Conservation (phyloP, 2,113 vertebrate species). For the Gadus chalcogrammus region DNA sequence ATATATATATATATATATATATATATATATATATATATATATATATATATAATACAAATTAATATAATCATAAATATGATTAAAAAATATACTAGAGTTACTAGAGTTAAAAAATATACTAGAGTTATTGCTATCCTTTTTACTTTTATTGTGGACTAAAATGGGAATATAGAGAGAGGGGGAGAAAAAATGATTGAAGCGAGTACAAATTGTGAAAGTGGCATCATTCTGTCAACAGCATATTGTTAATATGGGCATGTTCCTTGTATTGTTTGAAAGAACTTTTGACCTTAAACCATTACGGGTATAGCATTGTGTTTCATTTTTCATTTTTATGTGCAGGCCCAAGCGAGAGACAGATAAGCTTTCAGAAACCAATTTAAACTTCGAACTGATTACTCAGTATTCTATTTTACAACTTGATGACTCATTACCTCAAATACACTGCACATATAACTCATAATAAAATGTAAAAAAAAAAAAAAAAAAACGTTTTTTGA, state of each 20-base stretch:
- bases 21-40: not conserved
- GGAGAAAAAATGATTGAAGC: slow-evolving; percentile 21
- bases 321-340: slow-evolving; percentile 3
- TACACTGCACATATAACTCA: too few species aligned
- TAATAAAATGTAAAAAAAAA: too few species aligned
- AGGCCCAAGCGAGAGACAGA: not conserved
- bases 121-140: not conserved
- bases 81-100: too few species aligned
- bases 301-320: slow-evolving; percentile 22
- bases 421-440: too few species aligned
- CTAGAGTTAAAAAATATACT: too few species aligned
- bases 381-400: not conserved
- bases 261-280: slow-evolving; percentile 51
- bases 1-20: not conserved
- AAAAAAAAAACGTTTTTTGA: too few species aligned
- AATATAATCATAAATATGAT: too few species aligned
- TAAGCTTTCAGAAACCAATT: not conserved
- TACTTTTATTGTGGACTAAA: not conserved
- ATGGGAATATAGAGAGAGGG: slow-evolving; percentile 15
- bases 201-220: not conserved
- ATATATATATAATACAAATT: not conserved
- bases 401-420: too few species aligned
- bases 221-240: slow-evolving; percentile 35
- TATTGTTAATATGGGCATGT: slow-evolving; percentile 33
- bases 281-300: slow-evolving; percentile 51